Conservation (phyloP, 2,113 vertebrate genomes). For the Peromyscus maniculatus region DNA sequence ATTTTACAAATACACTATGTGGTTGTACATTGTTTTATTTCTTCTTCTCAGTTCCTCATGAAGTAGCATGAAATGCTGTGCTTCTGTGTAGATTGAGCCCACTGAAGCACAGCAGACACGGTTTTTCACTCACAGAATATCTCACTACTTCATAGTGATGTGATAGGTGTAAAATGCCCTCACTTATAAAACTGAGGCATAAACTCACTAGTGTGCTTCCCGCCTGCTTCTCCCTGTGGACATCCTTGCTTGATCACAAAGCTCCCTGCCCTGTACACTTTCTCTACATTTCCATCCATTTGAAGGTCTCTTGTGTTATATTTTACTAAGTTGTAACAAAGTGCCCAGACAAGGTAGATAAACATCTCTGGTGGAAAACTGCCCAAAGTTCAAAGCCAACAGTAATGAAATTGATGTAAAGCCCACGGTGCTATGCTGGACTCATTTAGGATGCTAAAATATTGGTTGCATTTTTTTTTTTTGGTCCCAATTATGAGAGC, state of each 20-base stretch:
- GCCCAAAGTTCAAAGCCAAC: background rate
- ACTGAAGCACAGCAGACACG: constrained; percentile 36
- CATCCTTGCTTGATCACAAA: background rate
- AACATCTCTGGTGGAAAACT: background rate
- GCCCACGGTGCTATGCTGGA: background rate
- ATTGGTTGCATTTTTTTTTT: background rate
- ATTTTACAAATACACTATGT: constrained; percentile 55
- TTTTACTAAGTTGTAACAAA: background rate
- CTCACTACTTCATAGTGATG: constrained; percentile 77
- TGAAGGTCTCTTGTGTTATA: background rate
- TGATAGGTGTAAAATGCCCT: constrained; percentile 74
- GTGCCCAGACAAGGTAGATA: background rate
- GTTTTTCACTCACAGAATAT: constrained; percentile 67
- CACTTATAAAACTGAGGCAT: constrained; percentile 45
- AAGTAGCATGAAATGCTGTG: constrained; percentile 79
- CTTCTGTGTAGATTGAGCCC: constrained; percentile 46
- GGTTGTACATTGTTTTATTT: constrained; percentile 71
- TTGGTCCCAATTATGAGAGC: background rate
- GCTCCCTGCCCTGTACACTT: background rate
- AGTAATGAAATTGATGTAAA: background rate
- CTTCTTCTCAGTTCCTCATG: constrained; percentile 62
- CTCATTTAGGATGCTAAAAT: background rate
- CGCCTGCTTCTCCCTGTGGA: background rate
- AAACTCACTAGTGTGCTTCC: background rate
- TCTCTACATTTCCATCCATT: background rate